phyloP scores from a whole-genome alignment of 1,140 invertebrate species.

The Rhynchophorus ferrugineus region DNA sequence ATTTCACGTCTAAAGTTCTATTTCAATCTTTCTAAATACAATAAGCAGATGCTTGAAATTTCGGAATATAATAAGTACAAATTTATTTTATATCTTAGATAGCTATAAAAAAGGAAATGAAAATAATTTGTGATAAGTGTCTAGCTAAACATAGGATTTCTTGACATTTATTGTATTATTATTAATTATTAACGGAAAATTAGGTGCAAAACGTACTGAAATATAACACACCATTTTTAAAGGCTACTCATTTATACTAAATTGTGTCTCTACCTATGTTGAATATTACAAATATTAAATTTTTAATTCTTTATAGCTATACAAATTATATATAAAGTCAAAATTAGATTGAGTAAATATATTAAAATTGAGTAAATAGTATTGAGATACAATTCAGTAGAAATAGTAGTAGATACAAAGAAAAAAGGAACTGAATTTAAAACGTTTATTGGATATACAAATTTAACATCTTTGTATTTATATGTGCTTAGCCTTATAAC shows the following conservation, averaged over 20 bases:
- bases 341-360: too few species aligned
- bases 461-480: constrained; percentile 2
- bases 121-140: constrained; percentile 25
- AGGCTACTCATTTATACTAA: too few species aligned
- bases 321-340: too few species aligned
- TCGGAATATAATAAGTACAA: constrained; percentile 24
- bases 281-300: too few species aligned
- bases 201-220: too few species aligned
- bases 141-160: constrained; percentile 14
- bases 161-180: constrained; percentile 14
- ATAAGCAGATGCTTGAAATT: constrained; percentile 23
- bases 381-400: constrained; percentile 11
- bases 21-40: constrained; percentile 6
- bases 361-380: too few species aligned
- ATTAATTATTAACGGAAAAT: constrained; percentile 13
- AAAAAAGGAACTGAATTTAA: background rate
- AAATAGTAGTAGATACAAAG: constrained; percentile 2
- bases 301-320: too few species aligned
- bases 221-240: too few species aligned
- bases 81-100: constrained; percentile 25
- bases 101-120: constrained; percentile 10
- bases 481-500: constrained; percentile 14
- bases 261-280: too few species aligned
- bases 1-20: too few species aligned
- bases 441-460: background rate